Evolutionary conservation across 2,797 vertebrate species (phyloP).

Genomic region (Sparus aurata): DNA sequence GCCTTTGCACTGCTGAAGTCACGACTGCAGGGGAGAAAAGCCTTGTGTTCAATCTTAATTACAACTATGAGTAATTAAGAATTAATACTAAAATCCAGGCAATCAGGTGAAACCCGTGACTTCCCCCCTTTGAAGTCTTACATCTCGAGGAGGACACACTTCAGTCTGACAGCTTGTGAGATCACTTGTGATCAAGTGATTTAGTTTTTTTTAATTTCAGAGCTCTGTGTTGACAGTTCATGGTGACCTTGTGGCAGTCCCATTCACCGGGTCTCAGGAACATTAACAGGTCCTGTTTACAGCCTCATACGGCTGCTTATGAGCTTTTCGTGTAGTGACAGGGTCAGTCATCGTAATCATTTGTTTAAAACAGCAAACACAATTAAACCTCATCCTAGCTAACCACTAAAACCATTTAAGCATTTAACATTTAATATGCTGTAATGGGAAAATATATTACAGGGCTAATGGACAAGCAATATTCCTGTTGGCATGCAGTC

Average conservation of each 20-base stretch:
- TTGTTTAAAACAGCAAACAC: constrained; percentile 17
- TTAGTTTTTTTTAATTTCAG: constrained; percentile 1
- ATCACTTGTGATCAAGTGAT: constrained; percentile 26
- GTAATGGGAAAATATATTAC: constrained; percentile 28
- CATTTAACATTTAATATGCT: constrained; percentile 16
- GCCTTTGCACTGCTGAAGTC: constrained; percentile 60
- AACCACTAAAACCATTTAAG: constrained; percentile 8
- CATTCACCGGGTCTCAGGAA: not conserved
- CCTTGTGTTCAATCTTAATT: constrained; percentile 65
- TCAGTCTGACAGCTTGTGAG: constrained; percentile 12
- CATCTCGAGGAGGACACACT: constrained; percentile 35
- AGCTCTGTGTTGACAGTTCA: constrained; percentile 5
- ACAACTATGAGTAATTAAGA: constrained; percentile 44
- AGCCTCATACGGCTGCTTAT: constrained; percentile 5
- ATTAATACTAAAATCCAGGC: constrained; percentile 38
- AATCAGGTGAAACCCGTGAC: constrained; percentile 26
- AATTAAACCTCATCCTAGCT: constrained; percentile 20
- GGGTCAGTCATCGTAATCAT: constrained; percentile 13
- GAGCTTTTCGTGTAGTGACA: constrained; percentile 2
- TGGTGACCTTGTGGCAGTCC: not conserved
- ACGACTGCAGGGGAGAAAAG: constrained; percentile 53
- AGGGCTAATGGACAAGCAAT: constrained; percentile 5
- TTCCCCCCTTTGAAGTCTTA: constrained; percentile 34
- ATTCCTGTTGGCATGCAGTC: constrained; percentile 10
- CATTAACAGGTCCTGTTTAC: not conserved